Conservation (phyloP, 2,797 vertebrate genomes). For the Eptatretus atami region DNA sequence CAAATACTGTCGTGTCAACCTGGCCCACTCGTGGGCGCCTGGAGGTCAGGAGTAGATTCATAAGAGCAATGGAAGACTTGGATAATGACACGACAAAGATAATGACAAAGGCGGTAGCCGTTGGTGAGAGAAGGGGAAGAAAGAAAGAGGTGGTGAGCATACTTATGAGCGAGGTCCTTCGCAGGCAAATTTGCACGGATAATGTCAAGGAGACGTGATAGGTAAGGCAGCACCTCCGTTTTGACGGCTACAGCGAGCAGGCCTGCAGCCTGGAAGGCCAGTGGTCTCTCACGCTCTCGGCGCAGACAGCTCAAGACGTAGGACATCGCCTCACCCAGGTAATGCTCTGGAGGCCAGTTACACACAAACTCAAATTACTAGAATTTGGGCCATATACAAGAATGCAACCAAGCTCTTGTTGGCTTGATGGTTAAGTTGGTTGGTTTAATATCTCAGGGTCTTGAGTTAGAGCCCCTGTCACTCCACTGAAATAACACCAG, state of each 20-base stretch:
- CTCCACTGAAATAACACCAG: no score
- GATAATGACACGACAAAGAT: background rate
- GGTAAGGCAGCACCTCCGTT: constrained; percentile 57
- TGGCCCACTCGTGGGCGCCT: constrained; percentile 90
- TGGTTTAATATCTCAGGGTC: no score
- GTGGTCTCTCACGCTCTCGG: constrained; percentile 75
- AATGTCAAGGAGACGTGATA: constrained; percentile 70
- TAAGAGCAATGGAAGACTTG: background rate
- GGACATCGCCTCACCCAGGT: constrained; percentile 75
- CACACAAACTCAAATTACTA: no score
- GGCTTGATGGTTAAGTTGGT: no score
- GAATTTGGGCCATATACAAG: no score
- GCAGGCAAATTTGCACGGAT: constrained; percentile 76
- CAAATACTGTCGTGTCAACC: constrained; percentile 89
- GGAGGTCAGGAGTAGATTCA: constrained; percentile 5
- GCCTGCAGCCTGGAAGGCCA: constrained; percentile 73
- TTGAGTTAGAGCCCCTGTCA: no score
- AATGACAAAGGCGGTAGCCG: background rate
- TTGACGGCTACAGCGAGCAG: constrained; percentile 71
- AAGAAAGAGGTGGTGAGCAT: constrained; percentile 11
- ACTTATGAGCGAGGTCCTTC: constrained; percentile 97
- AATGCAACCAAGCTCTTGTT: no score
- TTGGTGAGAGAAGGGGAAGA: no score
- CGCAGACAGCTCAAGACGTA: constrained; percentile 68
- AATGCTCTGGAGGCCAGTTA: constrained; percentile 25